These are phyloP conservation scores for Toxonevra muliebris DNA, from an alignment of 2,888 invertebrate genomes.

Conservation along the genomic window DNA sequence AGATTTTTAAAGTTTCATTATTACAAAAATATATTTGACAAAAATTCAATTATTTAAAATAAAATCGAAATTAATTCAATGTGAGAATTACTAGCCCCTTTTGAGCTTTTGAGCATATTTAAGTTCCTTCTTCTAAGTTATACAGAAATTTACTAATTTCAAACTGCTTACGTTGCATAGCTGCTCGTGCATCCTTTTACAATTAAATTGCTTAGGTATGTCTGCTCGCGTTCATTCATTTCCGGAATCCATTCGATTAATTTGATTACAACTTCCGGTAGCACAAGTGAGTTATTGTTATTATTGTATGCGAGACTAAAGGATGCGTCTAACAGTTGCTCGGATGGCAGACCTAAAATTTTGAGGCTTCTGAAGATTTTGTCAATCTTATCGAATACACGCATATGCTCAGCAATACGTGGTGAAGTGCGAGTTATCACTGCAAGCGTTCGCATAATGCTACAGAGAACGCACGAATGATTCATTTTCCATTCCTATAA, in stretches of 20 bases:
- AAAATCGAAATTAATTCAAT: too few relatives aligned
- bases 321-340: constrained; percentile 64
- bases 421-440: constrained; percentile 54
- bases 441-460: constrained; percentile 55
- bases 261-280: constrained; percentile 67
- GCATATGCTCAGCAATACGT: constrained; percentile 49
- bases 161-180: constrained; percentile 60
- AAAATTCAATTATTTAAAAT: too few relatives aligned
- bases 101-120: too few relatives aligned
- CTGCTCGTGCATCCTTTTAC: constrained; percentile 66
- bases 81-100: too few relatives aligned
- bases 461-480: constrained; percentile 53
- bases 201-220: constrained; percentile 61
- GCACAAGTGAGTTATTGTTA: constrained; percentile 49
- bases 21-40: not conserved
- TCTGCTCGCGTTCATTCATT: constrained; percentile 63
- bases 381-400: constrained; percentile 52
- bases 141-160: not conserved
- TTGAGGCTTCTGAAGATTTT: constrained; percentile 59
- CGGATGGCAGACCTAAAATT: constrained; percentile 65
- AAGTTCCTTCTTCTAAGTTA: too few relatives aligned
- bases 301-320: constrained; percentile 66
- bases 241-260: constrained; percentile 68
- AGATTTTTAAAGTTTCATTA: not conserved
- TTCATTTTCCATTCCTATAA: constrained; percentile 58